These are phyloP conservation scores for Formica aserva DNA, from an alignment of 2,888 invertebrate species.

Conservation along the genomic window DNA sequence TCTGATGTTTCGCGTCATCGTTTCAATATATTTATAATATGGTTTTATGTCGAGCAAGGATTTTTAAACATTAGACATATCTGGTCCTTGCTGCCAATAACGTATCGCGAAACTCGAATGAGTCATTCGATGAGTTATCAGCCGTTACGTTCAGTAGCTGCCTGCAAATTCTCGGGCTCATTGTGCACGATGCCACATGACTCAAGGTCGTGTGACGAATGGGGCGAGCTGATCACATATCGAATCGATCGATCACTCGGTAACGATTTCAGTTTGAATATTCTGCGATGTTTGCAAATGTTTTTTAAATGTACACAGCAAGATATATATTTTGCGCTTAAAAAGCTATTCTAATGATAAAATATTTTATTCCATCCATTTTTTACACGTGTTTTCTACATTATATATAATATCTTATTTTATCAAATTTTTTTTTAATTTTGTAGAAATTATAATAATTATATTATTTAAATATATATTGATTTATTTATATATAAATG, in stretches of 20 bases:
- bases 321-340: conserved; percentile 1
- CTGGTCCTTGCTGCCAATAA: conserved; percentile 19
- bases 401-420: neutral
- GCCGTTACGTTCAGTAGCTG: conserved; percentile 57
- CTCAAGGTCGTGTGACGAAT: conserved; percentile 66
- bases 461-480: neutral
- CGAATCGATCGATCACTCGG: conserved; percentile 47
- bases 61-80: conserved; percentile 6
- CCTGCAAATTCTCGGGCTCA: conserved; percentile 68
- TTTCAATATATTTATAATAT: neutral
- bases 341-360: neutral
- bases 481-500: neutral
- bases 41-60: neutral
- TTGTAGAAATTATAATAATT: neutral
- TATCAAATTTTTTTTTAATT: neutral
- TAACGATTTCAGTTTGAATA: conserved; percentile 18
- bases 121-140: conserved; percentile 71
- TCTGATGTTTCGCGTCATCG: neutral
- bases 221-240: conserved; percentile 59
- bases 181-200: conserved; percentile 60
- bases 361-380: neutral
- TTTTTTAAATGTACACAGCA: neutral
- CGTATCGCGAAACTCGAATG: conserved; percentile 53
- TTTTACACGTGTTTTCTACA: neutral
- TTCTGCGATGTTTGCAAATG: neutral